phyloP scores from a whole-genome alignment of 1,140 invertebrate genomes.

The Arion vulgaris region DNA sequence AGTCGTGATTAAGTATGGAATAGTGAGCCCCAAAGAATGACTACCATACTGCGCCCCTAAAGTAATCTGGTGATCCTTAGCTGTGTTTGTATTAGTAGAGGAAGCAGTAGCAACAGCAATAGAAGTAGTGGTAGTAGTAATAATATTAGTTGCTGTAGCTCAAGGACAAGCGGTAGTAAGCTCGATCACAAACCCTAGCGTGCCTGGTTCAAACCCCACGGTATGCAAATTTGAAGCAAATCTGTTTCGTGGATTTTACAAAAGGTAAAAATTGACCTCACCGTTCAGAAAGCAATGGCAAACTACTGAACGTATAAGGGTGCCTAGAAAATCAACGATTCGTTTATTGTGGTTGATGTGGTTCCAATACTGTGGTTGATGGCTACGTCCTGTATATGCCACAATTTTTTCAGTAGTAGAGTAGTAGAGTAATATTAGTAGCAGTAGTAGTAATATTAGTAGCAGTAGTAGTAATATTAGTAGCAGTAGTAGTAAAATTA shows the following conservation, averaged over 20 bases:
- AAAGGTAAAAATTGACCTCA: too few species aligned
- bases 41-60: too few species aligned
- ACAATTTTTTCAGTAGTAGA: constrained; percentile 3
- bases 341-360: too few species aligned
- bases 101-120: not conserved
- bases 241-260: too few species aligned
- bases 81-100: not conserved
- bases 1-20: not conserved
- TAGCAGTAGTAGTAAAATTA: not conserved
- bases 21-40: not conserved
- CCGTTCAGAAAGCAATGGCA: not conserved
- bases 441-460: constrained; percentile 16
- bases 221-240: too few species aligned
- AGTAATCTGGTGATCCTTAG: too few species aligned
- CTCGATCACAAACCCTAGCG: too few species aligned
- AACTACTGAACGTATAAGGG: too few species aligned
- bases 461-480: constrained; percentile 15
- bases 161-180: not conserved
- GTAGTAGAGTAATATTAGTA: constrained; percentile 16
- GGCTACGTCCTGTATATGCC: too few species aligned
- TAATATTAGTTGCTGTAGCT: not conserved
- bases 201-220: too few species aligned
- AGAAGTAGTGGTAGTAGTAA: constrained; percentile 14
- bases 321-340: too few species aligned
- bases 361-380: too few species aligned